Conservation (phyloP, 2,888 invertebrate species). For the Cryptus armator region DNA sequence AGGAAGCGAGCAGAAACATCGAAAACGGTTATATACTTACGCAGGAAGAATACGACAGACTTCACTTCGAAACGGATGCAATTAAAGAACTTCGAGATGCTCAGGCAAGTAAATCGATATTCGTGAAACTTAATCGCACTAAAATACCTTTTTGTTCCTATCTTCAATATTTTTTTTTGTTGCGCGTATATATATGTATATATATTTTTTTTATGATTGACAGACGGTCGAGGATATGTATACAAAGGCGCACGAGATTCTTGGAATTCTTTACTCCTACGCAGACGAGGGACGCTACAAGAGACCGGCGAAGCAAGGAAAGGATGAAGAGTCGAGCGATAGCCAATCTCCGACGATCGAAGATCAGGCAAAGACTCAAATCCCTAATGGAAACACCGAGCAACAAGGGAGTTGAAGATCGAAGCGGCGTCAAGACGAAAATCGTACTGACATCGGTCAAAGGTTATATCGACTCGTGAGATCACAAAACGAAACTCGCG, state of each 20-base stretch:
- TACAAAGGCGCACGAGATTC: constrained; percentile 89
- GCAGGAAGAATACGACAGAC: constrained; percentile 87
- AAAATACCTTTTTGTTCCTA: constrained; percentile 1
- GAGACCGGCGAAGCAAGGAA: constrained; percentile 54
- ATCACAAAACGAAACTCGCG: too few relatives aligned
- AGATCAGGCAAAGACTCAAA: background rate
- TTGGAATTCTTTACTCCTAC: constrained; percentile 84
- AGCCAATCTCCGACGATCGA: background rate
- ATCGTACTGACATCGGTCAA: background rate
- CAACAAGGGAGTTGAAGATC: background rate
- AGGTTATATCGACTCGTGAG: background rate
- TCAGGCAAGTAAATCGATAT: constrained; percentile 85
- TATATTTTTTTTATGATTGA: background rate
- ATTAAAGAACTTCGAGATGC: constrained; percentile 87
- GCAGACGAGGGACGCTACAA: constrained; percentile 72
- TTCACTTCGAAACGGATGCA: constrained; percentile 88
- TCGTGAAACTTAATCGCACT: constrained; percentile 19
- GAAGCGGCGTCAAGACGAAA: background rate
- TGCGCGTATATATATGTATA: background rate
- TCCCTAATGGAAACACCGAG: constrained; percentile 2
- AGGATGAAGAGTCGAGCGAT: constrained; percentile 1
- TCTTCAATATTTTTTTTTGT: constrained; percentile 48
- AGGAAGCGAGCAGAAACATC: constrained; percentile 85
- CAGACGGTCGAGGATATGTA: constrained; percentile 91
- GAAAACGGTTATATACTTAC: constrained; percentile 87